Evolutionary conservation across 2,797 vertebrate species (phyloP).

Genomic region (Sebastes elongatus): DNA sequence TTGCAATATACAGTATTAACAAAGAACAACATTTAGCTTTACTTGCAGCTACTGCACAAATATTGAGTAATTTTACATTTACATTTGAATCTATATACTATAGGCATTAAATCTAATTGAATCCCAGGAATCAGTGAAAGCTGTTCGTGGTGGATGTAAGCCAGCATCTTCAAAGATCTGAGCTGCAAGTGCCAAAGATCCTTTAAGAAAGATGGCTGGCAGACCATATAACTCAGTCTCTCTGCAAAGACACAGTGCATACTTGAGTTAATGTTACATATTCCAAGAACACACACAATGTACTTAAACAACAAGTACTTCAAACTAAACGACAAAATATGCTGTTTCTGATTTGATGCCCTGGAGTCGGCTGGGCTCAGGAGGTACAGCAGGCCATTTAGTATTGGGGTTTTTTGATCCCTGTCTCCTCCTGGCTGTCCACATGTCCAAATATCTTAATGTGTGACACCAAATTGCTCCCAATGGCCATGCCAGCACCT

Average conservation of each 20-base stretch:
- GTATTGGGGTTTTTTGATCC: not conserved
- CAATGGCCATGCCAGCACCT: not conserved
- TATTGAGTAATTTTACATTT: not conserved
- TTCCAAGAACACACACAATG: not conserved
- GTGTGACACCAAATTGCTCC: not conserved
- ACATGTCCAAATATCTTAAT: not conserved
- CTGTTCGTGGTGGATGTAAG: constrained; percentile 32
- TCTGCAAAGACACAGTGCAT: not conserved
- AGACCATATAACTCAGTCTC: not conserved
- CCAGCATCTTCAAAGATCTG: constrained; percentile 29
- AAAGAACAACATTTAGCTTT: constrained; percentile 25
- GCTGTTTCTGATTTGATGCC: not conserved
- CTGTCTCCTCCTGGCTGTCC: not conserved
- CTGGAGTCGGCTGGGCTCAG: not conserved
- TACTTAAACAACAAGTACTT: not conserved
- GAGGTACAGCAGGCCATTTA: not conserved
- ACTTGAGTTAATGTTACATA: not conserved
- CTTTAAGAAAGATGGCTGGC: constrained; percentile 27
- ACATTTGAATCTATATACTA: not conserved
- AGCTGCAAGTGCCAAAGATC: constrained; percentile 27
- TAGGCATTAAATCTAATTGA: constrained; percentile 12
- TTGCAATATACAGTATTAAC: constrained; percentile 29
- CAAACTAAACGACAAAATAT: not conserved
- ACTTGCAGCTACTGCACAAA: constrained; percentile 19
- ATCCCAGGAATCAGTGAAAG: constrained; percentile 12